Evolutionary conservation across 2,113 vertebrate species (phyloP), one percentile per base, ranked within the genome.

Genomic region (Artemisiospiza belli): DNA sequence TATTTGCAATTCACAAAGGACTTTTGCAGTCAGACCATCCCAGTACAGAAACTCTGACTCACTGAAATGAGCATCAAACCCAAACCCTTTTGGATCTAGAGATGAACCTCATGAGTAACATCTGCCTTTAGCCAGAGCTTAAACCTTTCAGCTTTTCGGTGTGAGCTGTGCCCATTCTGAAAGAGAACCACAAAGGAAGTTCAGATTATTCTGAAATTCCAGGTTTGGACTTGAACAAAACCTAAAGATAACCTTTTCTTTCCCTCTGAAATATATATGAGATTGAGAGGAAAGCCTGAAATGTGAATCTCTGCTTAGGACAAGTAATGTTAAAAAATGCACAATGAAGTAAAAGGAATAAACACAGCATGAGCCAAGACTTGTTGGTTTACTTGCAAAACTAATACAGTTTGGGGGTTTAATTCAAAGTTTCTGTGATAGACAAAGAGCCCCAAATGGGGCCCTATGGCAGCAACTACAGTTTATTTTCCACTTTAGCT

Each of bases 401-500:
- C 12, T 67, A 57, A 75, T 52, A 17, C 4, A 27, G 41, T 9
- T 67, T 16, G 27, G 10, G 3, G 10, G 9, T 2, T 41, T 54
- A 16, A 43, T 58, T 79, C 28, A 21, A 79, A 46, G 24, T 70
- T 88, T 54, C 39, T 58, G 12, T 31, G 20, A 51, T 79, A 64
- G 49, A 52, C 37, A 44, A 67, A 77, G 44, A 83, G 7, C 8
- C n/a, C 27, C n/a, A 68, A 10, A 55, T 30, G 21, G n/a, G 31
- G 25, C 59, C 43, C 31, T 85, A 6, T 0, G 2, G 54, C 44
- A 87, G 31, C 5, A 72, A 41, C 10, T 31, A 23, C 17, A 35
- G 28, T 31, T 80, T 62, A 20, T 96, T 85, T 93, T 88, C 41
- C 57, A 17, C 37, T 90, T 66, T 10, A 43, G 11, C 28, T 90